Percentiles rank a stretch among this genome's conserved stretches.
phyloP scores from a whole-genome alignment of 1,140 invertebrate species.

The Mylabris phalerata region DNA sequence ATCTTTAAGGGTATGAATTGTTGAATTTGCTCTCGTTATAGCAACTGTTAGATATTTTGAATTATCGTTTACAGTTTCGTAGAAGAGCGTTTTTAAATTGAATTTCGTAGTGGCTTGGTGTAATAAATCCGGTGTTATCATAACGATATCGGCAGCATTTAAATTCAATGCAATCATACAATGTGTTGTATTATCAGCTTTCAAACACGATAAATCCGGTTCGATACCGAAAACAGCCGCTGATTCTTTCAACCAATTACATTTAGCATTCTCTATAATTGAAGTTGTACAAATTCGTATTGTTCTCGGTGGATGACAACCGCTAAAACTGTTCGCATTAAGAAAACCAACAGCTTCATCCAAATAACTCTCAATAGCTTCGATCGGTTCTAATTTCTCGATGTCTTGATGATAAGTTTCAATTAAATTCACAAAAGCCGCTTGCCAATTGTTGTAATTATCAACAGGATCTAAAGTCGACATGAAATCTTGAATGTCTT shows the following conservation, averaged over 20 bases:
- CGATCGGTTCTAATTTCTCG: constrained; percentile 44
- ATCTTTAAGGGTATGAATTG: constrained; percentile 52
- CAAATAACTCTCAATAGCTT: constrained; percentile 52
- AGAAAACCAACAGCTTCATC: constrained; percentile 47
- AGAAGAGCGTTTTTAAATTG: constrained; percentile 57
- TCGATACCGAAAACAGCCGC: constrained; percentile 62
- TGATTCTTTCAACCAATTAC: constrained; percentile 63
- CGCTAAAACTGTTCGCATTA: constrained; percentile 55
- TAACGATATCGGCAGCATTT: constrained; percentile 56
- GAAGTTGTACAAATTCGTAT: constrained; percentile 56
- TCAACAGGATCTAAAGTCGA: constrained; percentile 37
- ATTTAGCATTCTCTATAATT: constrained; percentile 61
- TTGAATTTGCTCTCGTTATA: constrained; percentile 57
- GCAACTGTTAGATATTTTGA: constrained; percentile 60
- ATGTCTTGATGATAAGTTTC: constrained; percentile 46
- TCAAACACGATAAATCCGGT: constrained; percentile 63
- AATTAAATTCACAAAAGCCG: constrained; percentile 48
- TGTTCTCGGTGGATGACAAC: constrained; percentile 57
- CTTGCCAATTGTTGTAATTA: constrained; percentile 45
- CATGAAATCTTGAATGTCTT: constrained; percentile 49
- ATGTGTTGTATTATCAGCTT: constrained; percentile 44
- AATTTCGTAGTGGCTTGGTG: constrained; percentile 49
- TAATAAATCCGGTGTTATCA: constrained; percentile 54
- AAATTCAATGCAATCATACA: constrained; percentile 61
- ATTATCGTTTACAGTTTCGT: constrained; percentile 54